Evolutionary conservation across 1,140 invertebrate species (phyloP).

Genomic region (Bombus waltoni): DNA sequence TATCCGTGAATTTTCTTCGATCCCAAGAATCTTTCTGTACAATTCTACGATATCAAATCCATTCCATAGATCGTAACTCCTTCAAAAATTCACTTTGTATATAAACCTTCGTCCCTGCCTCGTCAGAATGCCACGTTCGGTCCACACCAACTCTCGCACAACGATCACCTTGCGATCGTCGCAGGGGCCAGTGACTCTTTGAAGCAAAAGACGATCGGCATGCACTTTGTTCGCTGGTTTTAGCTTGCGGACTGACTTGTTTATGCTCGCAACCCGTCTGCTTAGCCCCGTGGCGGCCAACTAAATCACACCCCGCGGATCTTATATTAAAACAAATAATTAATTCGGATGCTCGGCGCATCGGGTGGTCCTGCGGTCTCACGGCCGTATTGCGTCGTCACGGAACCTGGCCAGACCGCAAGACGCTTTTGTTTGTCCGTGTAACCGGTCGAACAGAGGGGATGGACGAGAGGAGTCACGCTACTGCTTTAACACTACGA

Average conservation of each 20-base stretch:
- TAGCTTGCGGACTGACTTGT: constrained; percentile 69
- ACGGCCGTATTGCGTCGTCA: constrained; percentile 37
- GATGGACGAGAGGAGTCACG: constrained; percentile 44
- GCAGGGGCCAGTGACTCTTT: constrained; percentile 1
- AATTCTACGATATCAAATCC: neutral
- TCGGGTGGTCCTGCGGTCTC: constrained; percentile 76
- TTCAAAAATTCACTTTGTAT: neutral
- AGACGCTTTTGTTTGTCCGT: constrained; percentile 56
- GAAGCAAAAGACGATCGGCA: constrained; percentile 5
- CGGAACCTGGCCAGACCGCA: constrained; percentile 31
- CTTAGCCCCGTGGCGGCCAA: constrained; percentile 75
- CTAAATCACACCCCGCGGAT: constrained; percentile 81
- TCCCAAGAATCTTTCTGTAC: neutral
- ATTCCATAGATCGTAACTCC: neutral
- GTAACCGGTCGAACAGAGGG: constrained; percentile 22
- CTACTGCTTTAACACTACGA: constrained; percentile 65
- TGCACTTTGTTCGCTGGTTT: constrained; percentile 17
- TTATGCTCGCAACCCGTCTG: constrained; percentile 73
- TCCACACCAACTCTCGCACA: neutral
- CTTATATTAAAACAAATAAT: constrained; percentile 83
- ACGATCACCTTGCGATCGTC: constrained; percentile 10
- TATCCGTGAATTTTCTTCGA: too few species aligned
- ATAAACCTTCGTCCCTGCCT: neutral
- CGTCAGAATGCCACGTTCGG: neutral
- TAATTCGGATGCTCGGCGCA: constrained; percentile 79